Conservation (phyloP, 1,140 invertebrate genomes). For the Palaemon carinicauda region DNA sequence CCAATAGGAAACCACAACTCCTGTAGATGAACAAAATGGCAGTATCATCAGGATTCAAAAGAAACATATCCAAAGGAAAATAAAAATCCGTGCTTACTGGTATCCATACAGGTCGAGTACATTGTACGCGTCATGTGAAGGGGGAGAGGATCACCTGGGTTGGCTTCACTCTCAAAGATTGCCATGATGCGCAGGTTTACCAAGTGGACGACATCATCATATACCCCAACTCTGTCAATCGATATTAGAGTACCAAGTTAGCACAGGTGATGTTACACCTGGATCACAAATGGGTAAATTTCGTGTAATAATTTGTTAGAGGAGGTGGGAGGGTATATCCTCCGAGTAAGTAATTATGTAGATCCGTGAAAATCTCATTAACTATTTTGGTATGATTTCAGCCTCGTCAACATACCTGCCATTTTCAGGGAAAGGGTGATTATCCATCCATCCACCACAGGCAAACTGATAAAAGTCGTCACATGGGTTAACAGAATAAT, state of each 20-base stretch:
- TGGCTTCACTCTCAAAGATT: constrained; percentile 15
- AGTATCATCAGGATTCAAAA: too few relatives aligned
- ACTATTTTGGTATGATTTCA: background rate
- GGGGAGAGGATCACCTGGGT: background rate
- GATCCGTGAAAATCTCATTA: background rate
- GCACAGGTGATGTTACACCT: background rate
- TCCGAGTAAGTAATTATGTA: background rate
- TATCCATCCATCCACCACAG: constrained; percentile 74
- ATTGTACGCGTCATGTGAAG: constrained; percentile 12
- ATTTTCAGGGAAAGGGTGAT: constrained; percentile 72
- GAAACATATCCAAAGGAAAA: too few relatives aligned
- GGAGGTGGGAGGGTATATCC: background rate
- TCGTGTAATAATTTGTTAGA: too few relatives aligned
- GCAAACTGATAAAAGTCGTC: constrained; percentile 68
- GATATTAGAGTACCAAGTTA: background rate
- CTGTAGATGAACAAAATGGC: background rate
- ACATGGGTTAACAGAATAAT: constrained; percentile 72
- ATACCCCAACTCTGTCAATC: background rate
- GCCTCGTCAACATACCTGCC: constrained; percentile 66
- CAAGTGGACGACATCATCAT: background rate
- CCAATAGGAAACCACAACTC: background rate
- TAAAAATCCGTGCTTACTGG: background rate
- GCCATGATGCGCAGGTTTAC: background rate
- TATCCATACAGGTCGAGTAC: constrained; percentile 29
- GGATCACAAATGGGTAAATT: background rate